A percentile compares a stretch with the other conserved stretches of the same genome.
phyloP scores from a whole-genome alignment of 1,140 invertebrate species.

The Platyura marginata region DNA sequence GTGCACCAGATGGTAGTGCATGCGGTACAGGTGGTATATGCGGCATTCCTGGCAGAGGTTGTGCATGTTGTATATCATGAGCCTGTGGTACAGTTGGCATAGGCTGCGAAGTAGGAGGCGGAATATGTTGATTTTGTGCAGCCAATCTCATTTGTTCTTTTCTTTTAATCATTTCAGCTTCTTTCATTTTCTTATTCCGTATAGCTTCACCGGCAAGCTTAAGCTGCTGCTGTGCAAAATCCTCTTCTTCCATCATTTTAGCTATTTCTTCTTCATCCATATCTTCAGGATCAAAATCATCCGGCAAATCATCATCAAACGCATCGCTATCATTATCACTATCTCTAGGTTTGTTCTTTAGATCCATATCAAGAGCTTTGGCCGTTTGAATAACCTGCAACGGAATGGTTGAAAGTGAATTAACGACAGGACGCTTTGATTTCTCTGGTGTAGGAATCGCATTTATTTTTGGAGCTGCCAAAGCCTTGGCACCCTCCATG shows the following conservation, averaged over 20 bases:
- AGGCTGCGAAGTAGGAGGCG: slow-evolving; percentile 12
- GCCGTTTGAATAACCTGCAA: slow-evolving; percentile 21
- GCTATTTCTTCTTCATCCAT: slow-evolving; percentile 33
- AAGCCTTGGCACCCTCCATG: slow-evolving; percentile 19
- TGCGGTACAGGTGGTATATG: not conserved
- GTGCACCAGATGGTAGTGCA: not conserved
- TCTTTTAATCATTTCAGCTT: not conserved
- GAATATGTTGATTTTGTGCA: slow-evolving; percentile 23
- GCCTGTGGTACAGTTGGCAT: slow-evolving; percentile 15
- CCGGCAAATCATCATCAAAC: slow-evolving; percentile 17
- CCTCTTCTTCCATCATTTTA: slow-evolving; percentile 41
- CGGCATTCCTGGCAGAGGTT: no score
- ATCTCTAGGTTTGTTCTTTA: slow-evolving; percentile 6
- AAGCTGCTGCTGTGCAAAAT: slow-evolving; percentile 33
- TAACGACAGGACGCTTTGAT: slow-evolving; percentile 8
- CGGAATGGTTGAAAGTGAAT: slow-evolving; percentile 20
- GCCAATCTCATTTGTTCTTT: slow-evolving; percentile 6
- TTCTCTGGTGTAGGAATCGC: slow-evolving; percentile 13
- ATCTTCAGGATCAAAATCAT: slow-evolving; percentile 23
- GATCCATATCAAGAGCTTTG: slow-evolving; percentile 23
- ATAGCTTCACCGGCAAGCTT: slow-evolving; percentile 31
- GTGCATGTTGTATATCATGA: no score
- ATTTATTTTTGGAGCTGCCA: slow-evolving; percentile 18
- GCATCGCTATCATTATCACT: slow-evolving; percentile 16
- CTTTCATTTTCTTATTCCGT: slow-evolving; percentile 29